Evolutionary conservation across 2,888 invertebrate genomes (phyloP).

Genomic region (Nysson spinosus): DNA sequence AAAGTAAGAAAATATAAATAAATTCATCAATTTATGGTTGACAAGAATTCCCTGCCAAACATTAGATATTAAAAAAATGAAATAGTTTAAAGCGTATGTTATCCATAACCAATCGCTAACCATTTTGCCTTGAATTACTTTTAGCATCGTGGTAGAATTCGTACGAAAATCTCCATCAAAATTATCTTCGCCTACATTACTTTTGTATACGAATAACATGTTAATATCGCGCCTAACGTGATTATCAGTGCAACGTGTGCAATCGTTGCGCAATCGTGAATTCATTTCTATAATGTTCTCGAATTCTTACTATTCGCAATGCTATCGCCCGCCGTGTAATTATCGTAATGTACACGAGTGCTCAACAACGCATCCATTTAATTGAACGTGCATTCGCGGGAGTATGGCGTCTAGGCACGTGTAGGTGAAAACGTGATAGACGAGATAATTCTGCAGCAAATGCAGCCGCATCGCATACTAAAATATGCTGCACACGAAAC

Average conservation of each 20-base stretch:
- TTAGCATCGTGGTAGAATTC: no score
- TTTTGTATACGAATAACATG: constrained; percentile 1
- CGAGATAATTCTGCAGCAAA: constrained; percentile 20
- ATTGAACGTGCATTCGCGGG: constrained; percentile 48
- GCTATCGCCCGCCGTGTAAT: constrained; percentile 38
- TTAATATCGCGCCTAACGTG: constrained; percentile 29
- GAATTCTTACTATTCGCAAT: constrained; percentile 40
- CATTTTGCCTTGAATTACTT: no score
- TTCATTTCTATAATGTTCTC: constrained; percentile 45
- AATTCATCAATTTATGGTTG: no score
- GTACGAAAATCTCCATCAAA: neutral
- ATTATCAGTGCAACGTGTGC: constrained; percentile 36
- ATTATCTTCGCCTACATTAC: neutral
- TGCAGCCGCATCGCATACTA: constrained; percentile 23
- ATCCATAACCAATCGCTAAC: no score
- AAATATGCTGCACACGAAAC: constrained; percentile 35
- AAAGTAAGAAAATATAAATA: no score
- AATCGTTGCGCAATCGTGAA: constrained; percentile 18
- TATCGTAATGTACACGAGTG: constrained; percentile 52
- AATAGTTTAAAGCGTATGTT: no score
- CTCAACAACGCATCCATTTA: constrained; percentile 48
- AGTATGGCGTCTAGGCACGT: neutral
- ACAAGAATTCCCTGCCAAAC: no score
- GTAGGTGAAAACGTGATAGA: constrained; percentile 1
- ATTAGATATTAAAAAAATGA: no score